Evolutionary conservation across 2,888 invertebrate species (phyloP), one percentile per base, ranked within the genome.

Genomic region (Pteria penguin): DNA sequence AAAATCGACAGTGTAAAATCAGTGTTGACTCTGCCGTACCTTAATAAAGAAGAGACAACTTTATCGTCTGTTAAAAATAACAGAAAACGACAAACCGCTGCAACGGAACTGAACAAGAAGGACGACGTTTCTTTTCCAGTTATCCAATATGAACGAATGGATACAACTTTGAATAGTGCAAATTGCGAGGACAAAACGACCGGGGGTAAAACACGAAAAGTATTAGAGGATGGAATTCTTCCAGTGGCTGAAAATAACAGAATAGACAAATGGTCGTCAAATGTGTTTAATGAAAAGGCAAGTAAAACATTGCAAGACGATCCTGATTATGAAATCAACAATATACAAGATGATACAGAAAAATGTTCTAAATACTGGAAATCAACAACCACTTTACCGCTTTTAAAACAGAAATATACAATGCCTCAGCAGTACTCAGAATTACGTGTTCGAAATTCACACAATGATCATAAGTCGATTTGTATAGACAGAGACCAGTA

Each of bases 341-440:
- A n/a, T n/a, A n/a, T n/a, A n/a, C 26, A 45, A 11, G 11, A 22
- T 26, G 32, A 60, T 22, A 26, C 31, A 31, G 67, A 62, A 11
- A 45, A 54, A 29, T 36, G 45, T 18, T 36, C n/a, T 11, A n/a
- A 45, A 18, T 36, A 5, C 27, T 11, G 36, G n/a, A 45, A 26
- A 14, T 62, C 62, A n/a, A 63, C 24, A 22, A 26, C 24, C 8
- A 29, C 70, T 8, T 18, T 72, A 26, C 71, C 71, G 0, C 8
- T 72, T 4, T 24, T 72, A 2, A 76, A 67, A 31, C 71, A 71
- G 18, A 4, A 71, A 14, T 60, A 60, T 33, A 36, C 57, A 5
- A 76, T 76, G 57, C 76, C 71, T 31, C 65, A 67, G 22, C 66
- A 76, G 11, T 76, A 62, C 22, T 33, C 70, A 4, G 76, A 76